A percentile compares a stretch with the other conserved stretches of the same genome.
phyloP scores from a whole-genome alignment of 2,888 invertebrate genomes.

The Limenitis camilla region DNA sequence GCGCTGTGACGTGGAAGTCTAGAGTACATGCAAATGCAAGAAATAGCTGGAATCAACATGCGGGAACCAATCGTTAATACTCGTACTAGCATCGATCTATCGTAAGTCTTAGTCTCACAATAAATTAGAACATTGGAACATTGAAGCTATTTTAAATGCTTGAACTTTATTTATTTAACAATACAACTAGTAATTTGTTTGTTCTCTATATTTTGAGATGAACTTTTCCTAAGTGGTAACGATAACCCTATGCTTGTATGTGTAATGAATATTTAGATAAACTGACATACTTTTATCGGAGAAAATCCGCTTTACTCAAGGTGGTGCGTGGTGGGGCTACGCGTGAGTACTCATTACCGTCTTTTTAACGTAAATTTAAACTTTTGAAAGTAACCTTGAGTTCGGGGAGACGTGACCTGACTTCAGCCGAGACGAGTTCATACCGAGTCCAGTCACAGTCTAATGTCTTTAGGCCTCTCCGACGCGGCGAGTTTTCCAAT shows the following conservation, averaged over 20 bases:
- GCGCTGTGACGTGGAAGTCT: conserved; percentile 55
- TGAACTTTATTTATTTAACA: too few relatives aligned
- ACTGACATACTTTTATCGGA: conserved; percentile 37
- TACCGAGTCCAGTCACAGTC: conserved; percentile 51
- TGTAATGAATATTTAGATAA: conserved; percentile 55
- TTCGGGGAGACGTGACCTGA: conserved; percentile 49
- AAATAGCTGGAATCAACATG: conserved; percentile 13
- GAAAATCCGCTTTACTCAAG: conserved; percentile 34
- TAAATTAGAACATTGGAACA: too few relatives aligned
- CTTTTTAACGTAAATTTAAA: conserved; percentile 57
- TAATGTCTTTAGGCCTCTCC: conserved; percentile 45
- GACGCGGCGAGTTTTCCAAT: conserved; percentile 62
- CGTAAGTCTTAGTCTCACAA: conserved; percentile 2
- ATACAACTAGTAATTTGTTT: too few relatives aligned
- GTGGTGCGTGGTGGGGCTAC: conserved; percentile 29
- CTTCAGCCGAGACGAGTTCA: conserved; percentile 32
- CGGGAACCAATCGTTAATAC: conserved; percentile 8
- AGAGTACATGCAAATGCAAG: conserved; percentile 28
- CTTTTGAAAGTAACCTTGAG: conserved; percentile 58
- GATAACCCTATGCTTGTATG: conserved; percentile 30
- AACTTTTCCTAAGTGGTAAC: conserved; percentile 38
- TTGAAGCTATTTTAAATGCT: too few relatives aligned
- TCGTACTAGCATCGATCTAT: conserved; percentile 14
- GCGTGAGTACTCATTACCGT: conserved; percentile 47
- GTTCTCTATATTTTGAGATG: conserved; percentile 42